Evolutionary conservation across 2,797 vertebrate genomes (phyloP), one percentile per base, ranked within the genome.

Genomic region (Xerus rutilus): DNA sequence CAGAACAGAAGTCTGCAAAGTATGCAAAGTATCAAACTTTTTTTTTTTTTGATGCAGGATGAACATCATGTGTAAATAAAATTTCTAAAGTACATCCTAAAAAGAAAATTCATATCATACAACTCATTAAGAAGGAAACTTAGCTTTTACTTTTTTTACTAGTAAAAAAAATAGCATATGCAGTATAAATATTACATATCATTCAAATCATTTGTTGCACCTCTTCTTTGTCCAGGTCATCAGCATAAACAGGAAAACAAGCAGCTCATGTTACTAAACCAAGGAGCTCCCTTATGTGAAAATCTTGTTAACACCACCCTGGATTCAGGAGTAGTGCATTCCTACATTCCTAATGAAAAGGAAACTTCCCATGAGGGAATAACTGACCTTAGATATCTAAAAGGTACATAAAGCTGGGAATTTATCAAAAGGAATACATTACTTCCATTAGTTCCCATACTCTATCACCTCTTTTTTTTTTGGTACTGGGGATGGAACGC

Each of bases 371-470:
- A 69, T 49, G 20, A 3, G 7, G 67, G 45, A 70, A 11, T 25
- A 23, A 2, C 85, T 95, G 79, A 67, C 65, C 52, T 87, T 64
- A 39, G 28, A 9, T 86, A 79, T 67, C 45, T 95, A 83, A 79
- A 89, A 91, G 28, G 81, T 87, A 6, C 25, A 73, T 76, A 39
- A 89, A 87, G 39, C 35, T 54, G 86, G 70, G 45, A 70, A 54
- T 81, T 73, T 86, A 39, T 45, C 64, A 83, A 76, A 77, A 74
- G 17, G 5, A 32, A 86, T 65, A 17, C 4, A 77, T 78, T 30
- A 52, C 72, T 82, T 88, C 25, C 30, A 45, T 43, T 67, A 74
- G 17, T 92, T 88, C 39, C 45, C 72, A 77, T 78, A 83, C 15
- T 62, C 30, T 32, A 11, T 52, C 12, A 74, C 65, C 20, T 82